Evolutionary conservation across 2,797 vertebrate species (phyloP), one percentile per base, ranked within the genome.

Genomic region (Numenius phaeopus): DNA sequence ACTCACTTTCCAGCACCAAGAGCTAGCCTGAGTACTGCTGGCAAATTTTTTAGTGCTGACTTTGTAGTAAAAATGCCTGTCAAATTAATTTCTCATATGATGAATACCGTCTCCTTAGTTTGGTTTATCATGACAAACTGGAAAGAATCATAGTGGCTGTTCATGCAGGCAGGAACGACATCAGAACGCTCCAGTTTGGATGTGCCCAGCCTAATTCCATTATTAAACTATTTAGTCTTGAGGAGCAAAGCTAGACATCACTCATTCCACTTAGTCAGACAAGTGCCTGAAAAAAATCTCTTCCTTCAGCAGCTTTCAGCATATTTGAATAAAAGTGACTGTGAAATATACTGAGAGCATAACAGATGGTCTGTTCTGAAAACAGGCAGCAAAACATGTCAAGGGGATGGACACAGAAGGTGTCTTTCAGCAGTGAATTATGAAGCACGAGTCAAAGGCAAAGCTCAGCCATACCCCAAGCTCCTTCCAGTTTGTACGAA

Each of bases 291-390:
- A 77, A 61, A 81, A 89, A 67, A 34, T 10, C 72, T 88, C 67
- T 77, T 86, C 55, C 79, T 90, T 89, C 84, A 92, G 85, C 79
- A 94, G 87, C 54, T 91, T 94, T 72, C 49, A 52, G 72, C 67
- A 49, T 67, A 92, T 81, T 76, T 94, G 67, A 96, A 79, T 73
- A 87, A 73, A 92, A 94, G 30, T 75, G 67, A 83, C 88, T 83
- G 65, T 73, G 87, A 87, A 80, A 92, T 71, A 94, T 7, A 86
- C 40, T 30, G 32, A 92, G 69, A 81, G 46, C 37, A 4, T 50
- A 94, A 91, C 89, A 96, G 91, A 94, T 90, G 79, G 89, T 59
- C 87, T 80, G 83, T 67, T 90, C 69, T 89, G 89, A 86, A 89
- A 81, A 55, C 1, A 5, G 20, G 54, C 71, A 87, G 85, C 80